Percentiles rank a stretch among this genome's conserved stretches.
phyloP scores from a whole-genome alignment of 2,113 vertebrate genomes.

The Osmerus mordax region DNA sequence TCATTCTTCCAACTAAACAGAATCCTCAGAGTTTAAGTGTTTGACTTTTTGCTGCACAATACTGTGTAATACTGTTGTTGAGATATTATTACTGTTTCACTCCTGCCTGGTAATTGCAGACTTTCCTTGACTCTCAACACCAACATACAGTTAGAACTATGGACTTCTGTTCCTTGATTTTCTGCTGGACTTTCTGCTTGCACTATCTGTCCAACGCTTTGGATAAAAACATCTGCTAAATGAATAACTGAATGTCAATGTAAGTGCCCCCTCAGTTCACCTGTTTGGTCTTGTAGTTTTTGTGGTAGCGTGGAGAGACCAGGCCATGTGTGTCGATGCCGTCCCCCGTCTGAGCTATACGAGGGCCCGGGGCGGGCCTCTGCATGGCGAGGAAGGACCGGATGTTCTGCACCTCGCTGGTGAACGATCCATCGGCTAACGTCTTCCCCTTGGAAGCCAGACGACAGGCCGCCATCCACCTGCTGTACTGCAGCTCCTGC shows the following conservation, averaged over 20 bases:
- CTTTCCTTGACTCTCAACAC: too few species aligned
- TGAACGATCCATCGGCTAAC: conserved; percentile 72
- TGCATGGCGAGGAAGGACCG: conserved; percentile 75
- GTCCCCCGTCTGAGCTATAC: conserved; percentile 47
- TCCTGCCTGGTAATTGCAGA: too few species aligned
- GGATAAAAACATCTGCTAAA: too few species aligned
- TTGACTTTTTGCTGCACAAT: background rate
- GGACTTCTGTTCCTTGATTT: too few species aligned
- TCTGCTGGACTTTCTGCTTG: too few species aligned
- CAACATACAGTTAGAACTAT: too few species aligned
- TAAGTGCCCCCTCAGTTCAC: conserved; percentile 33
- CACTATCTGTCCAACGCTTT: too few species aligned
- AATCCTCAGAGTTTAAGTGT: background rate
- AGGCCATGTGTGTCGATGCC: conserved; percentile 74
- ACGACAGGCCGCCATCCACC: conserved; percentile 77
- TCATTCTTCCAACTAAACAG: too few species aligned
- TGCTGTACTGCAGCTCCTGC: conserved; percentile 77
- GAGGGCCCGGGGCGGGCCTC: conserved; percentile 48
- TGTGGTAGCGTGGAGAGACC: conserved; percentile 74
- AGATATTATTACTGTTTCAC: too few species aligned
- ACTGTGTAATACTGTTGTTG: too few species aligned
- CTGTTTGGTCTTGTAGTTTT: conserved; percentile 80
- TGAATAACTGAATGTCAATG: too few species aligned
- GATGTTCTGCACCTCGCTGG: conserved; percentile 72
- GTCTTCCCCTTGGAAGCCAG: conserved; percentile 77